phyloP scores from a whole-genome alignment of 2,113 vertebrate species.

The Gorsachius goisagi region DNA sequence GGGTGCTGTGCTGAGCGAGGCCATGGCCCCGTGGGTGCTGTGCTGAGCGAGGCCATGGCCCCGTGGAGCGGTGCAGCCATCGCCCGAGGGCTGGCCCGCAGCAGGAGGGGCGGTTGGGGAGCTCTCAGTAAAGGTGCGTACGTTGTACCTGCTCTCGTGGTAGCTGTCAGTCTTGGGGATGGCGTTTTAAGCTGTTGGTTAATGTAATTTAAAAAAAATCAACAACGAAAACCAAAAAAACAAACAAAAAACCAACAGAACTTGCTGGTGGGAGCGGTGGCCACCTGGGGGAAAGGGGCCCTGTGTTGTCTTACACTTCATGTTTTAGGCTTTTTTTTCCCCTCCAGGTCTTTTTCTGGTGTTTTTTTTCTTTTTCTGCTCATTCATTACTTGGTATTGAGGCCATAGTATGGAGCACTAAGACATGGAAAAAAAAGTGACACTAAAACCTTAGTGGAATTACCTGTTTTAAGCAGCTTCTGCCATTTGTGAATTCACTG shows the following conservation, averaged over 20 bases:
- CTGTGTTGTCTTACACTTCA: background rate
- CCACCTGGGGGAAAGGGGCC: background rate
- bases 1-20: rapidly evolving
- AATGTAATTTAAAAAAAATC: background rate
- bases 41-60: rapidly evolving
- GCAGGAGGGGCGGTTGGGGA: background rate
- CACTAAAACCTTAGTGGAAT: background rate
- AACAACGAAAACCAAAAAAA: too few relatives aligned
- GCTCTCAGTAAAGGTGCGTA: background rate
- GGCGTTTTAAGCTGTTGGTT: background rate
- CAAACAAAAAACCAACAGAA: background rate
- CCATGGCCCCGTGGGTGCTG: rapidly evolving
- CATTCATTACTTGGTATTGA: background rate
- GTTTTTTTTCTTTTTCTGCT: background rate
- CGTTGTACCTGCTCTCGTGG: background rate
- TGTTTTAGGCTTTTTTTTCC: background rate
- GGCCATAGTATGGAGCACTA: background rate
- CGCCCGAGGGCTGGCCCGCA: too few relatives aligned
- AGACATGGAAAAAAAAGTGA: background rate
- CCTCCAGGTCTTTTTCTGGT: background rate
- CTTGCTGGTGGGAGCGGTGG: background rate
- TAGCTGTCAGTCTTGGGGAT: rapidly evolving
- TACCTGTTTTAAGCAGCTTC: background rate
- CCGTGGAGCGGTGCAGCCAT: rapidly evolving
- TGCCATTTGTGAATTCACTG: background rate